A percentile compares a stretch with the other conserved stretches of the same genome.
Conservation (phyloP, 1,140 invertebrate species). For the Tetragonula clypearis region DNA sequence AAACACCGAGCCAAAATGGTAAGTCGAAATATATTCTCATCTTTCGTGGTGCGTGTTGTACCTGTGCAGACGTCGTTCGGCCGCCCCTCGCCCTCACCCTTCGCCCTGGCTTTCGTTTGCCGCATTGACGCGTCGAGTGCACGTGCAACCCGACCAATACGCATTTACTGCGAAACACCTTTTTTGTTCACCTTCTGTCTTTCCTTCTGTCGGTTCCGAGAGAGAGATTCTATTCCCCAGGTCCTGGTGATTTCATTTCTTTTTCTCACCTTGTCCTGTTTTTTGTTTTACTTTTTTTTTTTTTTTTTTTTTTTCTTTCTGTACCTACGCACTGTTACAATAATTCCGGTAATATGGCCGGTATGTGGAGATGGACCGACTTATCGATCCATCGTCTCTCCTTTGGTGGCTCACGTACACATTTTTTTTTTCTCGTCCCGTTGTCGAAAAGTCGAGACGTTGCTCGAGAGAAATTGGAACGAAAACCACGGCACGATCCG, state of each 20-base stretch:
- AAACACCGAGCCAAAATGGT: slow-evolving; percentile 53
- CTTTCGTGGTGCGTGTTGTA: slow-evolving; percentile 22
- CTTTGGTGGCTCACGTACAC: not conserved
- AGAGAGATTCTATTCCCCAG: not conserved
- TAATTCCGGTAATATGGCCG: slow-evolving; percentile 49
- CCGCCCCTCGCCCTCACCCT: slow-evolving; percentile 37
- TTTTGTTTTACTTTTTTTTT: not conserved
- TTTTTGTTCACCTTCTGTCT: slow-evolving; percentile 13
- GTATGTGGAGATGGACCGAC: slow-evolving; percentile 48
- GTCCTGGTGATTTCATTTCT: not conserved
- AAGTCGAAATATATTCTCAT: slow-evolving; percentile 37
- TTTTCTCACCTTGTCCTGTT: not conserved
- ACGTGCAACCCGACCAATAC: slow-evolving; percentile 49
- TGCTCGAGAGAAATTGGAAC: not conserved
- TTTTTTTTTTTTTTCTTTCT: not conserved
- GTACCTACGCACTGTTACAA: slow-evolving; percentile 27
- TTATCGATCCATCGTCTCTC: slow-evolving; percentile 48
- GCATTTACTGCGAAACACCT: slow-evolving; percentile 47
- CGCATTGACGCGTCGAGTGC: slow-evolving; percentile 53
- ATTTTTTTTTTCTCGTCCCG: slow-evolving; percentile 23
- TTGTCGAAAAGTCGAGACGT: not conserved
- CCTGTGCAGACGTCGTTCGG: slow-evolving; percentile 19
- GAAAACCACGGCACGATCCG: not conserved
- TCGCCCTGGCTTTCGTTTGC: slow-evolving; percentile 14
- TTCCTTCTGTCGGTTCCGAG: not conserved